These are phyloP conservation scores for Leptocoma aspasia DNA, from an alignment of 2,113 vertebrate species.

Conservation along the genomic window DNA sequence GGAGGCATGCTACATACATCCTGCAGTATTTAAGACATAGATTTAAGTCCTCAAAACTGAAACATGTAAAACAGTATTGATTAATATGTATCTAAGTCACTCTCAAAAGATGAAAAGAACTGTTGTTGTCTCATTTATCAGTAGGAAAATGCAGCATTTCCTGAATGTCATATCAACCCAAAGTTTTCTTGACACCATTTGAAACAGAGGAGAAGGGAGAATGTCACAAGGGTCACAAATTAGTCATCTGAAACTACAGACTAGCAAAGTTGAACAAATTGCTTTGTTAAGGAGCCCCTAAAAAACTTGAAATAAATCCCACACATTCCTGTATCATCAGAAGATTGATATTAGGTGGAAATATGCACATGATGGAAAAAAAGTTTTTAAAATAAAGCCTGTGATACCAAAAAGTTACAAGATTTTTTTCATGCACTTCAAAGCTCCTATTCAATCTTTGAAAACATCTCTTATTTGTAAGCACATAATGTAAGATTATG, in stretches of 20 bases:
- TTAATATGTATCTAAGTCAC: background rate
- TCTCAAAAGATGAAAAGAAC: background rate
- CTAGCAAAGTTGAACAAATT: background rate
- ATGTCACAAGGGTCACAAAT: background rate
- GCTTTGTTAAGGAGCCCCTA: background rate
- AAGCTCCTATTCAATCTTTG: background rate
- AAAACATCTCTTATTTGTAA: slow-evolving; percentile 18
- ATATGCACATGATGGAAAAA: background rate
- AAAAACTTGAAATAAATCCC: background rate
- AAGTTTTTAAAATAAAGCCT: background rate
- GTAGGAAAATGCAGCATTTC: background rate
- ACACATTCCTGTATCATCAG: background rate
- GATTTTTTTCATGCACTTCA: background rate
- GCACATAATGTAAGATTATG: slow-evolving; percentile 33
- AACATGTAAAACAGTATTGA: background rate
- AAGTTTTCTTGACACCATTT: background rate
- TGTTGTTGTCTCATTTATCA: background rate
- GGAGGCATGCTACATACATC: rapidly evolving
- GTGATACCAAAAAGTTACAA: background rate
- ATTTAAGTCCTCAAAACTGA: background rate
- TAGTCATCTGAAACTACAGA: background rate
- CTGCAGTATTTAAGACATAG: background rate
- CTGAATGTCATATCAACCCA: background rate
- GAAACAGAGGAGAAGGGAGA: background rate
- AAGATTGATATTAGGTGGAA: background rate